Base-by-base conservation (phyloP, 1,140 invertebrate species). In the Agrilus planipennis region DNA sequence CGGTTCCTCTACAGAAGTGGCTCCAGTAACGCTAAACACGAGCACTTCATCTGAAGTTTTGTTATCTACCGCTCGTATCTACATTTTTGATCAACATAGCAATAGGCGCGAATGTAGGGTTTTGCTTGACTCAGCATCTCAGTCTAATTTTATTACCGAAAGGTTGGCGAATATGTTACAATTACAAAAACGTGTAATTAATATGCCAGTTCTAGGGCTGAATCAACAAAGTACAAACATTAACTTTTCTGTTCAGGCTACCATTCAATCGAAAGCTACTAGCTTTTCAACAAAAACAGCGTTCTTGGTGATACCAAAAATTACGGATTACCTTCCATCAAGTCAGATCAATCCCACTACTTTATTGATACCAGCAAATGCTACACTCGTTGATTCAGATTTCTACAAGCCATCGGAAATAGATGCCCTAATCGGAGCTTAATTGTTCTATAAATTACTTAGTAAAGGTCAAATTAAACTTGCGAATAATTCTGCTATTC, bases 371-470 rank as follows among this genome's bases (percentile, higher is more conserved):
- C 38, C 23, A 16, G 17, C 12, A 12, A 27, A 39, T 19, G 16
- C 29, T 20, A 30, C 16, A 16, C 21, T 39, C 14, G 23, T 25
- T 6, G 38, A 39, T 39, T 25, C 23, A 28, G 9, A 15, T 2
- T 39, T 39, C 23, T 5, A 39, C 16, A 14, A 3, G 2, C 16
- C 38, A 18, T 4, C 4, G 0, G 17, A 39, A 11, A 30, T 39
- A 28, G 38, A 39, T 30, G 0, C 29, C 2, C 14, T 39, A 15
- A 29, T 39, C n/a, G 38, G 38, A 2, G 23, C 23, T 2, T 6
- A 18, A 18, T 12, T 39, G 1, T 39, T 39, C 11, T 16, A 42
- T 49, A 2, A 44, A 21, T 20, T 49, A 49, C 12, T 28, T 38
- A 4, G 55, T 52, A 5, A 41, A 11, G 23, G 38, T 4, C 23